Evolutionary conservation across 2,113 vertebrate species (phyloP).

Genomic region (Sorex araneus): DNA sequence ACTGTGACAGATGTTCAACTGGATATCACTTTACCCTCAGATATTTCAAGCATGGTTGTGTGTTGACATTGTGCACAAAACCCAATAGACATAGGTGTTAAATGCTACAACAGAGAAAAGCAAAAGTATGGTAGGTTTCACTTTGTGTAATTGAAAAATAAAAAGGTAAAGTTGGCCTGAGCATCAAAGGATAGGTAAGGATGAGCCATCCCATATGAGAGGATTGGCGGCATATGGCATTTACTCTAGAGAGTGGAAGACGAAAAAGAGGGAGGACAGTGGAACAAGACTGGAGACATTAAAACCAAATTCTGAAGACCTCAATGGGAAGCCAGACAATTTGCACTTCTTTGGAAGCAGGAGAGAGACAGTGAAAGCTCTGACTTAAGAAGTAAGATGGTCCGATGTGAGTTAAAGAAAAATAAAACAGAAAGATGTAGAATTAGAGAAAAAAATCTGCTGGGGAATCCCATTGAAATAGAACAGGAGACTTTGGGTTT

Average conservation of each 20-base stretch:
- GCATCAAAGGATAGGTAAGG: not conserved
- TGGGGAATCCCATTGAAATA: not conserved
- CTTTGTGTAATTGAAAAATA: not conserved
- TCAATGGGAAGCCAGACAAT: not conserved
- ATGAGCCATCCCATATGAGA: not conserved
- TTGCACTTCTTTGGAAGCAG: not conserved
- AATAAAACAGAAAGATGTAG: not conserved
- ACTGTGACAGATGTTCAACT: not conserved
- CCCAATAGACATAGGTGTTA: not conserved
- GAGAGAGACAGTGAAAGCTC: not conserved
- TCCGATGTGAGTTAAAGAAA: not conserved
- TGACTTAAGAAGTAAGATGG: not conserved
- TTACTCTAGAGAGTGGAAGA: not conserved
- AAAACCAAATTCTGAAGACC: not conserved
- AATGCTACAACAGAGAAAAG: not conserved
- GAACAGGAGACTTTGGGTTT: slow-evolving; percentile 27
- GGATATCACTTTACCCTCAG: too few relatives aligned
- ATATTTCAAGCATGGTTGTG: not conserved
- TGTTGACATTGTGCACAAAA: not conserved
- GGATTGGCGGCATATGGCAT: not conserved
- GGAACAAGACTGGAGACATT: not conserved
- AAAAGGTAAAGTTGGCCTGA: not conserved
- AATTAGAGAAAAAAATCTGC: slow-evolving; percentile 8
- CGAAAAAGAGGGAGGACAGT: too few relatives aligned
- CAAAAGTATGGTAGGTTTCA: not conserved